Conservation (phyloP, 2,797 vertebrate species). For the Danio choprae region DNA sequence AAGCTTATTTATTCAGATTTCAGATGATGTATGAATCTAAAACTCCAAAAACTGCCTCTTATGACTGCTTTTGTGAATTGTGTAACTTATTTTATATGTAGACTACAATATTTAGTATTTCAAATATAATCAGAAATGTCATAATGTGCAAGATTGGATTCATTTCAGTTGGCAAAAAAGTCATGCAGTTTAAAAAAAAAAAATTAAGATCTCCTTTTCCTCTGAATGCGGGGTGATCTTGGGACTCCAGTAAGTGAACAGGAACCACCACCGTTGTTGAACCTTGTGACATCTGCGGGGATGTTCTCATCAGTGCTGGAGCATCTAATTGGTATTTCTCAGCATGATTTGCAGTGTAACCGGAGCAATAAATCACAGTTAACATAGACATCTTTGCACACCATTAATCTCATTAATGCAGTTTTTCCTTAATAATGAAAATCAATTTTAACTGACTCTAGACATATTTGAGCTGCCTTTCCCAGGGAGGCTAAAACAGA, state of each 20-base stretch:
- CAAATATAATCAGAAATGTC: no score
- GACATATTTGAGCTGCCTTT: constrained; percentile 51
- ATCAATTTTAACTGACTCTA: constrained; percentile 44
- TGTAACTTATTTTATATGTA: no score
- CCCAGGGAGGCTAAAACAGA: constrained; percentile 43
- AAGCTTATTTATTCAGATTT: no score
- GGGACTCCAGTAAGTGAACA: neutral
- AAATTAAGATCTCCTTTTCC: neutral
- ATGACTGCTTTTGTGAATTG: no score
- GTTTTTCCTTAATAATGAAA: constrained; percentile 50
- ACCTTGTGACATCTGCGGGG: constrained; percentile 30
- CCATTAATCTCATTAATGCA: constrained; percentile 44
- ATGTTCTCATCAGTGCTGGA: constrained; percentile 24
- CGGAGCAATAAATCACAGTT: constrained; percentile 56
- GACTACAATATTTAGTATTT: no score
- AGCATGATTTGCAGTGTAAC: constrained; percentile 53
- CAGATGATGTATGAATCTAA: no score
- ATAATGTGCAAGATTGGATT: no score
- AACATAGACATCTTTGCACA: constrained; percentile 23
- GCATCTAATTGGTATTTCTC: constrained; percentile 52
- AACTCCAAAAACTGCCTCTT: no score
- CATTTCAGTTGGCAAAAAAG: no score
- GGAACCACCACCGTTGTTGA: constrained; percentile 9
- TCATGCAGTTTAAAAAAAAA: no score
- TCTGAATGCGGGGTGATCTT: neutral